Conservation (phyloP, 2,888 invertebrate genomes). For the Siphlonurus alternatus region DNA sequence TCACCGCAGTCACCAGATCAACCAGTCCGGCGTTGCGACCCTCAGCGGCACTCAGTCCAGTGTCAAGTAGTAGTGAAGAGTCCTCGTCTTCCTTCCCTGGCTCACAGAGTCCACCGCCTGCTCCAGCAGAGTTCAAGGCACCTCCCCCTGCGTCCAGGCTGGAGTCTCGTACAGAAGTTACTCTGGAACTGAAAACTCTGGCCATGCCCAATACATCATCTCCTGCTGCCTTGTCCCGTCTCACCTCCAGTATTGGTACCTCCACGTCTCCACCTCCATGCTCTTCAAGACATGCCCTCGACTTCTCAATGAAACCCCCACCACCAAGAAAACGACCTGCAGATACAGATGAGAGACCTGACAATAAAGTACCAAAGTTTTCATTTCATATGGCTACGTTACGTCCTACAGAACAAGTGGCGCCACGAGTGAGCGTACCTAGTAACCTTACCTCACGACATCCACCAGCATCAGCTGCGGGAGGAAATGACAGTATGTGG, state of each 20-base stretch:
- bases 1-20: conserved; percentile 24
- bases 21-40: conserved; percentile 6
- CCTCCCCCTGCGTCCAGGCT: conserved; percentile 4
- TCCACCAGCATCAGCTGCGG: background rate
- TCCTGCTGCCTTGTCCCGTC: background rate
- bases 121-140: background rate
- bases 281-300: conserved; percentile 14
- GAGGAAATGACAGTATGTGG: background rate
- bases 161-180: conserved; percentile 10
- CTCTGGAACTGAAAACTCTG: conserved; percentile 10
- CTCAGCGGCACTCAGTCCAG: background rate
- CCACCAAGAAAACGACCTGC: background rate
- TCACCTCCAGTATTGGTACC: background rate
- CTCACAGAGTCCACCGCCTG: conserved; percentile 1
- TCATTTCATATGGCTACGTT: background rate
- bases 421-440: background rate
- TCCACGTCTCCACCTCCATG: conserved; percentile 5
- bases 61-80: background rate
- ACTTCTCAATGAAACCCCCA: conserved; percentile 16
- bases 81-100: background rate
- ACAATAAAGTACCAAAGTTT: background rate
- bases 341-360: background rate
- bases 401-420: background rate
- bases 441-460: background rate
- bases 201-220: conserved; percentile 1